phyloP scores from a whole-genome alignment of 1,140 invertebrate genomes.

The Tyrophagus putrescentiae region DNA sequence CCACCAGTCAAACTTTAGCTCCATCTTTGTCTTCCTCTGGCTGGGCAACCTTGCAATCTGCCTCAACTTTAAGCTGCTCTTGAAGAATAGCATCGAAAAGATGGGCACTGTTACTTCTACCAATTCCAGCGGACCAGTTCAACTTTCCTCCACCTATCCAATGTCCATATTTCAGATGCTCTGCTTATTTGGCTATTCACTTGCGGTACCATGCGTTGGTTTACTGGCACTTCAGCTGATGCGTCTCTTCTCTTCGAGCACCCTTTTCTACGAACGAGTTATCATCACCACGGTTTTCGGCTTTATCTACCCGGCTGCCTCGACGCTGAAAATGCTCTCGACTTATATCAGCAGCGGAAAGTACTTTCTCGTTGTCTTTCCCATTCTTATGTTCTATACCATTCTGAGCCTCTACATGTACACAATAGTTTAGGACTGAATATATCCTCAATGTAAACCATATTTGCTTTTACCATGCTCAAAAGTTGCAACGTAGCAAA shows the following conservation, averaged over 20 bases:
- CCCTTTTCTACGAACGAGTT: conserved; percentile 51
- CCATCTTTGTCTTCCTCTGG: conserved; percentile 98
- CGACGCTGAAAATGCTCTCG: conserved; percentile 26
- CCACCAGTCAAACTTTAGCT: conserved; percentile 80
- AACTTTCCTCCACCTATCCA: neutral
- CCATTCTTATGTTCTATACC: conserved; percentile 92
- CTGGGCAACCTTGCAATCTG: conserved; percentile 88
- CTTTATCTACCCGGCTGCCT: conserved; percentile 82
- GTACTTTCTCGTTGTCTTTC: conserved; percentile 81
- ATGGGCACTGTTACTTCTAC: neutral
- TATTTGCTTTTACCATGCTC: no score
- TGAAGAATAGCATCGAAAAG: neutral
- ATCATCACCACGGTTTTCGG: conserved; percentile 61
- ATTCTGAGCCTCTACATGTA: conserved; percentile 80
- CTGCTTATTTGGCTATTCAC: conserved; percentile 92
- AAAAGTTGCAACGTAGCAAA: no score
- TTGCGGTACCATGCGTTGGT: conserved; percentile 70
- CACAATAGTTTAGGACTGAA: neutral
- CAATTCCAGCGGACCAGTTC: neutral
- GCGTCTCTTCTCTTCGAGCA: conserved; percentile 46
- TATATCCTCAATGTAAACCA: neutral
- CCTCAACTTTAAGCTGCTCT: conserved; percentile 78
- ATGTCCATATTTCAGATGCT: conserved; percentile 67
- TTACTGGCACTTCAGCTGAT: conserved; percentile 69
- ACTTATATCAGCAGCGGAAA: conserved; percentile 35